A percentile compares a stretch with the other conserved stretches of the same genome.
Conservation (phyloP, 2,888 invertebrate genomes). For the Cantharis flavilabris region DNA sequence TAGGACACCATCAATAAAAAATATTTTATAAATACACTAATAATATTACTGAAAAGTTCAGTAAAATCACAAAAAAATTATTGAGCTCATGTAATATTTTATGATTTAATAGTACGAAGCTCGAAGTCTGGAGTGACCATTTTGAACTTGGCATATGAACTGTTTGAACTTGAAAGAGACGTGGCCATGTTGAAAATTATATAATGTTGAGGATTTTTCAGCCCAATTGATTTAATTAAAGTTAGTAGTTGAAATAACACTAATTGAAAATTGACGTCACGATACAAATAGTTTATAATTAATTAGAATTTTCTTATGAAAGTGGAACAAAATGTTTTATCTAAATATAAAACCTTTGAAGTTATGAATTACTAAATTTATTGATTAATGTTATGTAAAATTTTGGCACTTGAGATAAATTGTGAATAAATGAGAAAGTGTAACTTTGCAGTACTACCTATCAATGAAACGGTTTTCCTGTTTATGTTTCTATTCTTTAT, state of each 20-base stretch:
- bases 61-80: not conserved
- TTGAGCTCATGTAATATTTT: not conserved
- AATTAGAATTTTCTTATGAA: not conserved
- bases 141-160: not conserved
- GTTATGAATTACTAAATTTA: not conserved
- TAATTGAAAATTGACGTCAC: not conserved
- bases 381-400: not conserved
- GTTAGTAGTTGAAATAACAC: not conserved
- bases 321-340: not conserved
- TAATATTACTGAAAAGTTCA: not conserved
- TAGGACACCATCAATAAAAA: not conserved
- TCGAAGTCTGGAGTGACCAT: not conserved
- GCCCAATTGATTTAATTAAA: not conserved
- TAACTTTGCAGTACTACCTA: not conserved
- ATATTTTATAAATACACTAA: not conserved
- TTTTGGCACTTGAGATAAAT: not conserved
- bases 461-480: conserved; percentile 1
- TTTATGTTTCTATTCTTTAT: conserved; percentile 9
- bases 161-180: not conserved
- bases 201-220: not conserved
- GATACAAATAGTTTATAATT: not conserved
- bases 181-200: not conserved
- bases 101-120: no score
- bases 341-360: not conserved
- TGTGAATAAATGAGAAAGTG: not conserved